Base-by-base conservation (phyloP, 2,113 vertebrate genomes). In the Menidia beryllina region DNA sequence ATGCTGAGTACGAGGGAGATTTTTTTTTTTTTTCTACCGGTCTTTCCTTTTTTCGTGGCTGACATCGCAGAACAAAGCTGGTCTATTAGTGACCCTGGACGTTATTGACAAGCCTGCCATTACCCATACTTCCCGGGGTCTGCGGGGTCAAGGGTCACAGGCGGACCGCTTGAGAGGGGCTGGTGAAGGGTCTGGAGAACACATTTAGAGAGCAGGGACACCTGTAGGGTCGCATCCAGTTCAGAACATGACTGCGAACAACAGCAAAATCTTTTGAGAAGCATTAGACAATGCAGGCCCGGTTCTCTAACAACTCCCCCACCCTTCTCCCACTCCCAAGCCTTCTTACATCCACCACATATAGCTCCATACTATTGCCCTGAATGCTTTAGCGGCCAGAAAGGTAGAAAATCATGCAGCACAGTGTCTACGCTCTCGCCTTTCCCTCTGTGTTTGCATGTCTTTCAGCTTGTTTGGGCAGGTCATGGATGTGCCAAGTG, bases 21-120 rank as follows among this genome's bases (percentile, higher is more conserved):
- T 93, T 92, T 91, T 69, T 65, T 91, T 69, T 65, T 67, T 56
- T 27, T 41, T 38, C 34, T 21, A 36, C 41, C 34, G 24, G 24
- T 77, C 55, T 74, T 75, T 77, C 79, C 43, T 70, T 84, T 85
- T 88, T 81, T 78, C 64, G 59, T 70, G 58, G 81, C 87, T 90
- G 86, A 89, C 88, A 89, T 86, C 49, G 10, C 79, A 73, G 91
- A 91, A 90, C 92, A 95, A 94, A 94, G 93, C 93, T 90, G 94
- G 92, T 95, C 95, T 97, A 96, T 97, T 96, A 96, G 95, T 95
- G 95, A 96, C 95, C 95, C 91, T 89, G 86, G 92, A 90, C 85
- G 91, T 93, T 92, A 96, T 94, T 94, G 94, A 90, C 80, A 94
- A 94, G 94, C 92, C 94, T 93, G 90, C 94, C 91, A 91, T 92